phyloP scores from a whole-genome alignment of 2,797 vertebrate species.

The Acomys russatus region DNA sequence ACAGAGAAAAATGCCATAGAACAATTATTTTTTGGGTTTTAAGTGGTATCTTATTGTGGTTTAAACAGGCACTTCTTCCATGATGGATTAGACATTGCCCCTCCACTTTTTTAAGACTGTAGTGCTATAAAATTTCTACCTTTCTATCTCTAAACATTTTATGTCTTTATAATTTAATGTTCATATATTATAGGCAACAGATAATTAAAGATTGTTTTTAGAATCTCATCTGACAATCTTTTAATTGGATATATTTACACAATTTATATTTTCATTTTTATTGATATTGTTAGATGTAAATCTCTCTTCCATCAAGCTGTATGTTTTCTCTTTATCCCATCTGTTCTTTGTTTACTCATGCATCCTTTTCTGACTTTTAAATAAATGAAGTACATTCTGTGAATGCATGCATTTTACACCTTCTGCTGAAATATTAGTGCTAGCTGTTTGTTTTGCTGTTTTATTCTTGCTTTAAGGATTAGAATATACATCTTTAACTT shows the following conservation, averaged over 20 bases:
- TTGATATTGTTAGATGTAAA: conserved; percentile 53
- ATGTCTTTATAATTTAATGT: conserved; percentile 22
- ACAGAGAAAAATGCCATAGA: neutral
- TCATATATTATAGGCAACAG: conserved; percentile 13
- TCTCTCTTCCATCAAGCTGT: conserved; percentile 42
- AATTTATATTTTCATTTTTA: conserved; percentile 58
- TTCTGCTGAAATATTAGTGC: neutral
- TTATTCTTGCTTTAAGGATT: conserved; percentile 14
- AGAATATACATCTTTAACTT: conserved; percentile 19
- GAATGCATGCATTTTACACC: conserved; percentile 6
- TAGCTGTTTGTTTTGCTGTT: conserved; percentile 46
- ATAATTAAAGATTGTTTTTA: conserved; percentile 23
- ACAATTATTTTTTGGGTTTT: neutral
- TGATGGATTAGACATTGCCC: neutral
- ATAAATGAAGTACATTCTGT: neutral
- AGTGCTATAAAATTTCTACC: neutral
- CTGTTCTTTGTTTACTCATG: conserved; percentile 57
- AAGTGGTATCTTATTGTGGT: neutral
- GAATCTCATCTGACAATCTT: conserved; percentile 25
- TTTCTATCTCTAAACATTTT: conserved; percentile 35
- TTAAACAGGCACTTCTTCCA: conserved; percentile 30
- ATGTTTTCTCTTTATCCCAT: conserved; percentile 40
- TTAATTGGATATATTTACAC: conserved; percentile 55
- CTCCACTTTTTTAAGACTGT: neutral
- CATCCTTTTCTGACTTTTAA: conserved; percentile 40